Base-by-base conservation (phyloP, 2,113 vertebrate genomes). In the Empidonax alnorum region DNA sequence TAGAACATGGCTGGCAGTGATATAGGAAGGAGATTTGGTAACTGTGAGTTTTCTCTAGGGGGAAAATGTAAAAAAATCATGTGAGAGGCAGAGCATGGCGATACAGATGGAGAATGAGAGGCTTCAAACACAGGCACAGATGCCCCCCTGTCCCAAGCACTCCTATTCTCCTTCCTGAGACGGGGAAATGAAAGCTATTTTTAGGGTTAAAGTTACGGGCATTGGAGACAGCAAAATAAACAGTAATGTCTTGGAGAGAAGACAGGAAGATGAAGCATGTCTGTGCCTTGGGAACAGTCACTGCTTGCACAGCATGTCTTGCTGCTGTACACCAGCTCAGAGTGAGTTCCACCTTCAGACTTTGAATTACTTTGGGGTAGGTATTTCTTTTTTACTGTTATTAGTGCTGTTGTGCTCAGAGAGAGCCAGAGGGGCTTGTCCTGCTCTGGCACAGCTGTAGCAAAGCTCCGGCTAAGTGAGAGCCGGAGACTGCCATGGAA, bases 201-300 rank as follows among this genome's bases (percentile, higher is more conserved):
- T 23, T 71, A 73, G 44, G 41, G 53, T 80, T 91, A 82, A 84
- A 93, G 81, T 75, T 95, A 79, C 1, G 1, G 76, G 20, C 44
- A 31, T 28, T 80, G 41, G 65, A 81, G 73, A 56, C 62, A 73
- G 78, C 46, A 94, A 89, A 96, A 84, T 61, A 94, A 95, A 94
- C 75, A 93, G 52, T 76, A 85, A 92, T 69, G 42, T 27, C 79
- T 69, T 88, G 63, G 80, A 84, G 73, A 90, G 59, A 73, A 90
- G 76, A 86, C 69, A 81, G 63, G 44, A 77, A 71, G 68, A 78
- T 77, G 85, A 93, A 88, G 56, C 65, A 67, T 81, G 42, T 39
- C 65, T 92, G 35, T 71, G 73, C 91, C 55, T 42, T 66, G 59
- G 80, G 76, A 89, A 73, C 37, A 80, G 39, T 53, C n/a, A 53